These are phyloP conservation scores for Thalassophryne amazonica DNA, from an alignment of 2,797 vertebrate genomes.

Conservation along the genomic window DNA sequence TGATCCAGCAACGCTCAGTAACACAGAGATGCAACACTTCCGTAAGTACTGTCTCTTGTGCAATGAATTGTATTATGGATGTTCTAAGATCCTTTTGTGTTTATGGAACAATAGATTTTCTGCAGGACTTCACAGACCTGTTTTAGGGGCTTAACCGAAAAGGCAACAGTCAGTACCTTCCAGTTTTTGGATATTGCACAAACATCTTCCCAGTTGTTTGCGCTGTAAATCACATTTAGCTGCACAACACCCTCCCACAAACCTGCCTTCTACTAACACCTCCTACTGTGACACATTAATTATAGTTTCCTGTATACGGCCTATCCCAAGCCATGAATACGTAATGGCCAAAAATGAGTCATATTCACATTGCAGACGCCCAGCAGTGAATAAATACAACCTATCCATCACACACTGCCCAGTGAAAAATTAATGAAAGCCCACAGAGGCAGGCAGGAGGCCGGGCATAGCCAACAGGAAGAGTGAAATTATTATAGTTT, in stretches of 20 bases:
- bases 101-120: constrained; percentile 1
- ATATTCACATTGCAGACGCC: constrained; percentile 94
- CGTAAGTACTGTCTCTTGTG: constrained; percentile 2
- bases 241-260: constrained; percentile 88
- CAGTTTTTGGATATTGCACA: constrained; percentile 59
- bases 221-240: constrained; percentile 88
- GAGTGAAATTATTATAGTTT: constrained; percentile 60
- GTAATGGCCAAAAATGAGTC: constrained; percentile 97
- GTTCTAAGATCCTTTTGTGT: neutral
- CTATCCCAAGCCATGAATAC: constrained; percentile 98
- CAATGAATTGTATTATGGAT: constrained; percentile 1
- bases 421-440: constrained; percentile 95
- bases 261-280: constrained; percentile 83
- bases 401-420: constrained; percentile 89
- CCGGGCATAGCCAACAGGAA: constrained; percentile 51
- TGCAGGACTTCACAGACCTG: constrained; percentile 6
- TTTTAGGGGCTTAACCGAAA: constrained; percentile 3
- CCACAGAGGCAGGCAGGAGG: constrained; percentile 69
- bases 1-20: neutral
- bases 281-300: constrained; percentile 97
- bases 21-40: neutral
- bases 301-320: constrained; percentile 92
- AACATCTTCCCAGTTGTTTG: constrained; percentile 77
- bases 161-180: constrained; percentile 19
- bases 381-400: constrained; percentile 97